Percentiles rank a stretch among this genome's conserved stretches.
Evolutionary conservation across 2,797 vertebrate species (phyloP).

Genomic region (Pseudochromis fuscus): DNA sequence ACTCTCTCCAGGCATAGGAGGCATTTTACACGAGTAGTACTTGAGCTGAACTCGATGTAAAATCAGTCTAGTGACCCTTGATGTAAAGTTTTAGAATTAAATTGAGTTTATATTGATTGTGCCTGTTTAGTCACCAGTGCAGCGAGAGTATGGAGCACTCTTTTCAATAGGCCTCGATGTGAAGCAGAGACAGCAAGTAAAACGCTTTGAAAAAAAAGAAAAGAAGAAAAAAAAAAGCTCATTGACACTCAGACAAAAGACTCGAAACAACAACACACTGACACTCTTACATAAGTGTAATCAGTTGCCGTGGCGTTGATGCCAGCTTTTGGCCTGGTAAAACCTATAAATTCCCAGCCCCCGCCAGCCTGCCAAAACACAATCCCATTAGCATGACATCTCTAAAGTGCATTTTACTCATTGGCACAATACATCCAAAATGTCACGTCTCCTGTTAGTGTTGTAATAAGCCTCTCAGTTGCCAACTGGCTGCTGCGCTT

Average conservation of each 20-base stretch:
- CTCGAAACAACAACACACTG: slow-evolving; percentile 33
- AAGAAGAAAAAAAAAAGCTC: not conserved
- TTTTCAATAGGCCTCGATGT: slow-evolving; percentile 27
- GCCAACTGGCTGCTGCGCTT: slow-evolving; percentile 68
- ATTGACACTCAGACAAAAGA: slow-evolving; percentile 52
- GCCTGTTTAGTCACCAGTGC: slow-evolving; percentile 28
- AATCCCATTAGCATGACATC: slow-evolving; percentile 74
- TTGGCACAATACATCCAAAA: slow-evolving; percentile 71
- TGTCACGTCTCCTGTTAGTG: slow-evolving; percentile 78
- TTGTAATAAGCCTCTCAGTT: slow-evolving; percentile 70
- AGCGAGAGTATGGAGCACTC: slow-evolving; percentile 25
- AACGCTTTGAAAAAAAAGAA: not conserved
- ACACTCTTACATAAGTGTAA: slow-evolving; percentile 55
- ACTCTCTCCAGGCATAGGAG: not conserved
- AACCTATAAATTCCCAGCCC: slow-evolving; percentile 42
- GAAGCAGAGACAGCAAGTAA: slow-evolving; percentile 39
- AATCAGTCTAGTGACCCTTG: not conserved
- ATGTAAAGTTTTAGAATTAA: slow-evolving; percentile 4
- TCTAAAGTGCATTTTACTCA: slow-evolving; percentile 73
- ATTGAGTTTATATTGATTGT: slow-evolving; percentile 35
- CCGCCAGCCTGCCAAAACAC: slow-evolving; percentile 63
- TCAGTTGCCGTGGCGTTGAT: slow-evolving; percentile 36
- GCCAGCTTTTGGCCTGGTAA: slow-evolving; percentile 59
- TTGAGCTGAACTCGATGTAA: not conserved
- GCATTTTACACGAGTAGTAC: not conserved